Evolutionary conservation across 2,113 vertebrate genomes (phyloP), one percentile per base, ranked within the genome.

Genomic region (Blennius ocellaris): DNA sequence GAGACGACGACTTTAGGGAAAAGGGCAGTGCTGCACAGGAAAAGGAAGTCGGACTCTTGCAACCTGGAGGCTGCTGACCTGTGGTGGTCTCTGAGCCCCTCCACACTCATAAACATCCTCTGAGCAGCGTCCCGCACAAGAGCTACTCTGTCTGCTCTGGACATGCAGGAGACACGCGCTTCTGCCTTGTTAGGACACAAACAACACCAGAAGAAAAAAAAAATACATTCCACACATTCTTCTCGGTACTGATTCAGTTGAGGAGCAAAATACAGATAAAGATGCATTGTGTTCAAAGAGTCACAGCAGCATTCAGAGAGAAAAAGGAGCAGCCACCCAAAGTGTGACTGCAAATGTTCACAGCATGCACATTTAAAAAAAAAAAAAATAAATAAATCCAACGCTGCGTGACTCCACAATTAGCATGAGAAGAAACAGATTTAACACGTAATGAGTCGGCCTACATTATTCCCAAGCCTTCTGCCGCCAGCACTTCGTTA

Each of bases 71-170:
- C 12, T 7, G 58, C 5, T 80, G 87, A 90, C 87, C 89, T 51
- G 48, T 44, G 76, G 8, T 21, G 62, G 47, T 62, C 63, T 45
- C 39, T 0, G 37, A 76, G 47, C 39, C 69, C 12, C 70, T 58
- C 62, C 51, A 43, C 43, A 70, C 73, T 68, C 41, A 63, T 76
- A 89, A 89, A 92, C 88, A 91, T 90, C 88, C 88, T 87, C 68
- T 12, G 6, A 21, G 30, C 40, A 41, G 49, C n/a, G 44, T 67
- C 48, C 60, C 53, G 43, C 67, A 76, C 69, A 58, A 58, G 58
- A 70, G 30, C 40, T 14, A 41, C 30, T 65, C 73, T 49, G 52
- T 70, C 60, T 59, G 16, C 59, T 58, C 30, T 78, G 67, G 82
- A 77, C 69, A 78, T 9, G 50, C 73, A 67, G n/a, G 63, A 75